A percentile compares a stretch with the other conserved stretches of the same genome.
phyloP scores from a whole-genome alignment of 2,113 vertebrate genomes.

The Irena cyanogastra region DNA sequence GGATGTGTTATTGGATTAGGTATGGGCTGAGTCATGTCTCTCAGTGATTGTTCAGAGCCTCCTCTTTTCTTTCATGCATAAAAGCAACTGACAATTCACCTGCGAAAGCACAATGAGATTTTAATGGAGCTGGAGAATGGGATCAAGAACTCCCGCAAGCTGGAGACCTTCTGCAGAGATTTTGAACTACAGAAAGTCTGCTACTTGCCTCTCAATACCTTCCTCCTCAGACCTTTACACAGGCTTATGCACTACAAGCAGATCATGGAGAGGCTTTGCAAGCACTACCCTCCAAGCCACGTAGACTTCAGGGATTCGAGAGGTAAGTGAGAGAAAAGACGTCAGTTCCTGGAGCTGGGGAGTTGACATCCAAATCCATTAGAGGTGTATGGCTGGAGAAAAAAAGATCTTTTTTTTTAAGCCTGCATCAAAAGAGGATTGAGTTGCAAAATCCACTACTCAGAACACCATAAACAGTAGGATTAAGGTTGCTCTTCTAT shows the following conservation, averaged over 20 bases:
- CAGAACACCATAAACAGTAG: not conserved
- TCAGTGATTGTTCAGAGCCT: not conserved
- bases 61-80: not conserved
- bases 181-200: slow-evolving; percentile 98
- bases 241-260: slow-evolving; percentile 96
- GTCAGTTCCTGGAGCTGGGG: not conserved
- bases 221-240: slow-evolving; percentile 93
- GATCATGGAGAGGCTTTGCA: slow-evolving; percentile 94
- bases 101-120: slow-evolving; percentile 87
- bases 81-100: slow-evolving; percentile 84
- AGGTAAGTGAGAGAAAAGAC: slow-evolving; percentile 71
- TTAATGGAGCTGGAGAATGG: slow-evolving; percentile 85
- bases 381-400: not conserved
- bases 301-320: slow-evolving; percentile 91
- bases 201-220: slow-evolving; percentile 93
- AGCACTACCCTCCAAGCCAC: slow-evolving; percentile 87
- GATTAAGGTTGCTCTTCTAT: not conserved
- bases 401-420: not conserved
- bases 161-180: slow-evolving; percentile 88
- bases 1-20: not conserved
- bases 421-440: not conserved
- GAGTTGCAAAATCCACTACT: not conserved
- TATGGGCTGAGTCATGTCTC: not conserved
- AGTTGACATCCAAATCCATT: not conserved
- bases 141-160: slow-evolving; percentile 78